Conservation (phyloP, 2,113 vertebrate species). For the Taurulus bubalis region DNA sequence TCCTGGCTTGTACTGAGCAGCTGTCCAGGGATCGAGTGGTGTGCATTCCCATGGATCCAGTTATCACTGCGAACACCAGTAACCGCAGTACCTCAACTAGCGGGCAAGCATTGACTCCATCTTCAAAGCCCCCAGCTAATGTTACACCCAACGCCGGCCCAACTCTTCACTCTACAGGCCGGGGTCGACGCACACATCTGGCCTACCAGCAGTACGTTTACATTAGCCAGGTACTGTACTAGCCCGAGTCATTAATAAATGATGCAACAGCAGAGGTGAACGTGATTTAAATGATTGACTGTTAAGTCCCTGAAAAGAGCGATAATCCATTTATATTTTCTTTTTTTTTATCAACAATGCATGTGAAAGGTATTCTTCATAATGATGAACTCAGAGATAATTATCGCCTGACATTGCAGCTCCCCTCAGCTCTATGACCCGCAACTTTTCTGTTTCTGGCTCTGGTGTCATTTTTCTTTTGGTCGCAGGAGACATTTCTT, state of each 20-base stretch:
- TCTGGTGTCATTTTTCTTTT: not conserved
- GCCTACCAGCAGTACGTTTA: constrained; percentile 88
- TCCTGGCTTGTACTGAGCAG: constrained; percentile 85
- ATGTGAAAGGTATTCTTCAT: not conserved
- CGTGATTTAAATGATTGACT: not conserved
- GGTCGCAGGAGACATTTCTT: not conserved
- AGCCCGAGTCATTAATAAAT: not conserved
- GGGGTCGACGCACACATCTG: constrained; percentile 78
- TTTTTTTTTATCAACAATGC: not conserved
- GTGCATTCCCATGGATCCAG: constrained; percentile 80
- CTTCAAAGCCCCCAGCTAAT: not conserved
- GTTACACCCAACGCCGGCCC: not conserved
- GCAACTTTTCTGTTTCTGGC: not conserved
- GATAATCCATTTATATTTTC: not conserved
- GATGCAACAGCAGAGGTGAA: not conserved
- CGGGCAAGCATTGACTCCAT: not conserved
- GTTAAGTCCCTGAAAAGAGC: too few species aligned
- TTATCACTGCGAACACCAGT: not conserved
- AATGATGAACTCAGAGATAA: not conserved
- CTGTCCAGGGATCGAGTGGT: constrained; percentile 84
- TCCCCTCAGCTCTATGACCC: not conserved
- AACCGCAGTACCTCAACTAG: not conserved
- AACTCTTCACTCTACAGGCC: constrained; percentile 11
- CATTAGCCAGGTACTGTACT: constrained; percentile 78
- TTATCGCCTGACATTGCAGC: not conserved